Evolutionary conservation across 2,113 vertebrate species (phyloP).

Genomic region (Dasyprocta punctata): DNA sequence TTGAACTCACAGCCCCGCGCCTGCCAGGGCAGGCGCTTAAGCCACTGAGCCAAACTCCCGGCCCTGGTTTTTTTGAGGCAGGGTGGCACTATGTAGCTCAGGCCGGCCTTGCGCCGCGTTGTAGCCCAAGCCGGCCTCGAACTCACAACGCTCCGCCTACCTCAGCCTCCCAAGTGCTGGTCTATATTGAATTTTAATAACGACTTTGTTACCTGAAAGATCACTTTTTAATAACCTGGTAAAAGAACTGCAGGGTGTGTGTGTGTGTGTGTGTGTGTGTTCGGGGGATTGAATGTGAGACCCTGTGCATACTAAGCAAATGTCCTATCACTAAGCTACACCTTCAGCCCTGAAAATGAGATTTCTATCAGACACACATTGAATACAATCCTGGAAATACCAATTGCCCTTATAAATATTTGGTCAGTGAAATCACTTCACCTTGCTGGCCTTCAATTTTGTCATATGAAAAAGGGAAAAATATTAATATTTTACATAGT

Average conservation of each 20-base stretch:
- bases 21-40: too few species aligned
- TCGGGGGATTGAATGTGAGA: neutral
- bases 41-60: too few species aligned
- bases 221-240: neutral
- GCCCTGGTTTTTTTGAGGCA: too few species aligned
- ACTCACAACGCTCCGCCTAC: too few species aligned
- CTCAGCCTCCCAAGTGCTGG: too few species aligned
- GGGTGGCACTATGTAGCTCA: too few species aligned
- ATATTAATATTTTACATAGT: neutral
- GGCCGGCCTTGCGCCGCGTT: too few species aligned
- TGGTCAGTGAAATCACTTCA: neutral
- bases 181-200: neutral
- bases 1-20: too few species aligned
- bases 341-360: neutral
- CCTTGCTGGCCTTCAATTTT: neutral
- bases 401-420: neutral
- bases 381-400: neutral
- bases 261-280: neutral
- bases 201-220: neutral
- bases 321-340: neutral
- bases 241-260: neutral
- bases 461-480: neutral
- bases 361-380: neutral
- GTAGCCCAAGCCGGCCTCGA: too few species aligned
- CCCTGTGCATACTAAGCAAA: neutral